Evolutionary conservation across 2,888 invertebrate genomes (phyloP), one percentile per base, ranked within the genome.

Genomic region (Melanotus villosus): DNA sequence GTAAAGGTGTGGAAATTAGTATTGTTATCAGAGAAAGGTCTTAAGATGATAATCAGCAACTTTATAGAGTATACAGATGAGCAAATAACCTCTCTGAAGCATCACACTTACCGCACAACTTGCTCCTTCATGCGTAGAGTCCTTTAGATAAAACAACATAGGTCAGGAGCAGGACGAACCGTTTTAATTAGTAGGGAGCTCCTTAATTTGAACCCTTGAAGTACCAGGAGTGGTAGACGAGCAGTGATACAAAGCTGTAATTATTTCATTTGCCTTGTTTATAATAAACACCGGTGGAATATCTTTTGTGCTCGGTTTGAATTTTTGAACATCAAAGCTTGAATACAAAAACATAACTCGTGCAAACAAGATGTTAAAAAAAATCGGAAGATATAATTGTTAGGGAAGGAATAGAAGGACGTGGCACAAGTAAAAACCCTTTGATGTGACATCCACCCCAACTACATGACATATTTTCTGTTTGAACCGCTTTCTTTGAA

Each of bases 401-500:
- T 23, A 10, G 23, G 19, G 14, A 19, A 56, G 38, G 10, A 50
- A 50, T 43, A 50, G 26, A 26, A 26, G 26, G 26, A 26, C n/a
- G n/a, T n/a, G 7, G 50, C 50, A 10, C 18, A 21, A 12, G 16
- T 10, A n/a, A 60, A 41, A 50, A 43, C 59, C 66, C 60, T 66
- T 43, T 41, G 54, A 59, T 59, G 60, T 54, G 36, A 60, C 66
- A 38, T 32, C 26, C 43, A 30, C 54, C 41, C 52, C 52, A 54
- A 52, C 50, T 65, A 23, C 32, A 60, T 52, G 59, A 54, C 60
- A 45, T 43, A 54, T 60, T 66, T 67, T 62, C 54, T 47, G 62
- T 67, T 62, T 62, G 67, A 62, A 57, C 50, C 56, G 43, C 34
- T 67, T 60, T 62, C 54, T 67, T 67, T 62, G 62, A 56, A 56